Conservation (phyloP, 1,140 invertebrate species). For the Phymastichus coffea region DNA sequence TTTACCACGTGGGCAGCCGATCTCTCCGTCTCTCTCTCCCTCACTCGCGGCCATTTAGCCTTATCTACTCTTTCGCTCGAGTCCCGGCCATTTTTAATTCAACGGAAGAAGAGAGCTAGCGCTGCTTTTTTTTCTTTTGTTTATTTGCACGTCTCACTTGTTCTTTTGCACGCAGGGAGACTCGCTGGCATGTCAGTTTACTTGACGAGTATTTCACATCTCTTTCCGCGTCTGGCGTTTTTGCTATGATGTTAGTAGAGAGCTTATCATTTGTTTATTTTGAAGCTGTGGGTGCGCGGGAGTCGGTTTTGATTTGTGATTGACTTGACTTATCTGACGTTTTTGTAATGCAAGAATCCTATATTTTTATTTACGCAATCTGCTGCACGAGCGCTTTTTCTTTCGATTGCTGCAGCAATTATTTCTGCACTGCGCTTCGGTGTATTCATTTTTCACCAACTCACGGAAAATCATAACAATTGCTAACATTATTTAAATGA, state of each 20-base stretch:
- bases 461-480: too few species aligned
- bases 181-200: constrained; percentile 34
- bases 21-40: background rate
- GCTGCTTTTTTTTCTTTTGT: too few species aligned
- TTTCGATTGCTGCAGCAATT: too few species aligned
- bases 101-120: background rate
- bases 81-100: constrained; percentile 25
- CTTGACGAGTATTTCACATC: constrained; percentile 24
- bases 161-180: constrained; percentile 19
- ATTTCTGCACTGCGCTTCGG: too few species aligned
- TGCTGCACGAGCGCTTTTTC: too few species aligned
- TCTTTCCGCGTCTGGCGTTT: background rate
- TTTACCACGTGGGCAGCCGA: background rate
- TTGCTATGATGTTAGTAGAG: constrained; percentile 1
- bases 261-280: constrained; percentile 33
- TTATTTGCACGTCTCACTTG: too few species aligned
- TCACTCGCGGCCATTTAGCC: background rate
- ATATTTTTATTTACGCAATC: too few species aligned
- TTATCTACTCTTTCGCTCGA: background rate
- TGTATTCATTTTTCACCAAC: too few species aligned
- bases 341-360: too few species aligned
- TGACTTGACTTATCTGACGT: constrained; percentile 27
- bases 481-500: too few species aligned
- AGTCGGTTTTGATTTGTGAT: too few species aligned
- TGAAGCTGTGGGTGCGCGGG: too few species aligned